Evolutionary conservation across 1,140 invertebrate species (phyloP), one percentile per base, ranked within the genome.

Genomic region (Pentalonia nigronervosa): DNA sequence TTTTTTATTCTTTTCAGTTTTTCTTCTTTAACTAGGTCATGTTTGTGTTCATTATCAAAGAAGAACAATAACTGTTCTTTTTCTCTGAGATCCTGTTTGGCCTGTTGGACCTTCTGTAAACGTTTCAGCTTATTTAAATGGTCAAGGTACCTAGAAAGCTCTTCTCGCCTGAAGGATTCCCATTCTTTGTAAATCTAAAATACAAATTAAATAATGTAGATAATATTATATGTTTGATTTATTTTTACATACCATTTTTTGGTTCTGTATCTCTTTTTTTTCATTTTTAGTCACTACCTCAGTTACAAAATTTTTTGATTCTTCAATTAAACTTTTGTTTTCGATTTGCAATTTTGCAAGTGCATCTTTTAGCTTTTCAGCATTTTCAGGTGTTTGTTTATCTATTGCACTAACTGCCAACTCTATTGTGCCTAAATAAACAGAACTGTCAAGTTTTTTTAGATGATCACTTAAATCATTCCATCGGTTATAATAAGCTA

Each of bases 1-100:
- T 93, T 92, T 93, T 90, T 91, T 81, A 94, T 86, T 60, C 76
- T 41, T 48, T 94, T 90, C 11, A 84, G 17, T 93, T 94, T 94
- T 67, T 94, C 96, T 94, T 97, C 97, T 94, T 97, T 97, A 95
- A 96, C 94, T 25, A 98, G 95, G 94, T 98, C 97, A 93, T 98
- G 96, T 94, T 97, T 94, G 87, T 97, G 96, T 95, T 97, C 96
- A 94, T 97, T 97, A 89, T 98, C 97, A 95, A 98, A 98, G 96
- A 97, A 98, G 95, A 97, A 98, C 53, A 98, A 95, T 93, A 96
- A 96, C 94, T 96, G 96, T 94, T 97, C 97, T 94, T 96, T 96
- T n/a, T 95, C 94, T 83, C 95, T 88, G 60, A 98, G 94, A 11
- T 96, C 95, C 88, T 96, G 95, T 94, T 97, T 96, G 36, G 97